Conservation (phyloP, 2,113 vertebrate species). For the Tachycineta bicolor region DNA sequence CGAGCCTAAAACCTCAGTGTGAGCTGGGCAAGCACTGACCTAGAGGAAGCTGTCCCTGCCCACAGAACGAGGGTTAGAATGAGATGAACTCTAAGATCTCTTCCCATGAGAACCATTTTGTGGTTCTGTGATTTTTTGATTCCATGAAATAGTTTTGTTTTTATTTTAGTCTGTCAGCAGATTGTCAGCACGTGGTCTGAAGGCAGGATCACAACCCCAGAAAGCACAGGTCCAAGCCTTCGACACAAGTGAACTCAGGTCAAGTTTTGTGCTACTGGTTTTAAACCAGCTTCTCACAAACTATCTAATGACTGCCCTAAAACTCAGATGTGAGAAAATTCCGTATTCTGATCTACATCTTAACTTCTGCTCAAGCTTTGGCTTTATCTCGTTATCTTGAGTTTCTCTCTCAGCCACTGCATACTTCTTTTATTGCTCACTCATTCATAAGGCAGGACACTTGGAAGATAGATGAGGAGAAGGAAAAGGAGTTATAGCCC, state of each 20-base stretch:
- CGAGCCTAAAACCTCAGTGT: background rate
- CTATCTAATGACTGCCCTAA: background rate
- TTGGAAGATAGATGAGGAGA: slow-evolving; percentile 53
- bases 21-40: background rate
- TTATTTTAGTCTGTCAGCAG: background rate
- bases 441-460: slow-evolving; percentile 49
- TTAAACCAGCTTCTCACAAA: background rate
- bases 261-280: background rate
- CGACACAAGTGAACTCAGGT: background rate
- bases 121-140: background rate
- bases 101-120: background rate
- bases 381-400: slow-evolving; percentile 51
- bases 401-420: slow-evolving; percentile 43
- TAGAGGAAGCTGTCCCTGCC: background rate
- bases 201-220: background rate
- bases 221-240: background rate
- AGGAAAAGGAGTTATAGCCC: slow-evolving; percentile 31
- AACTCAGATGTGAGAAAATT: background rate
- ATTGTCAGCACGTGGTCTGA: background rate
- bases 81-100: background rate
- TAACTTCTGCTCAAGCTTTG: background rate
- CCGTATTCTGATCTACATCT: background rate
- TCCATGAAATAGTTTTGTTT: background rate
- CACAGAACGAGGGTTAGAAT: rapidly evolving
- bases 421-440: slow-evolving; percentile 64